Evolutionary conservation across 1,140 invertebrate species (phyloP).

Genomic region (Eueides isabella): DNA sequence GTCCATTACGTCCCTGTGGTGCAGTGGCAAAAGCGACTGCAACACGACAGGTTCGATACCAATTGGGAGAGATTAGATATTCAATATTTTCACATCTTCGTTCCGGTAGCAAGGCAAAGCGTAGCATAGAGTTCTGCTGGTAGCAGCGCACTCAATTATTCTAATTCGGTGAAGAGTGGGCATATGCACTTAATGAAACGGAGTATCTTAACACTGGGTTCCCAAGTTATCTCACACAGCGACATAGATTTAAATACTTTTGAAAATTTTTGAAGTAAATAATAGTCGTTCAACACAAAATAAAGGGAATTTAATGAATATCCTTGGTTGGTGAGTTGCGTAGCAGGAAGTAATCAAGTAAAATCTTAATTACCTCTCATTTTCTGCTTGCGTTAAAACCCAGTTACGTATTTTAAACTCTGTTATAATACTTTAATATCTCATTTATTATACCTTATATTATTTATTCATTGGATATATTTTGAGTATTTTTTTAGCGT

Average conservation of each 20-base stretch:
- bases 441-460: neutral
- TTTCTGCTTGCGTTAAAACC: neutral
- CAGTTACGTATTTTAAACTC: neutral
- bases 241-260: neutral
- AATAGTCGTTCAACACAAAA: neutral
- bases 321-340: neutral
- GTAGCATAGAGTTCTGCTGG: too few species aligned
- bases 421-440: neutral
- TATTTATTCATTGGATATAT: neutral
- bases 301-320: neutral
- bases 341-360: slow-evolving; percentile 10
- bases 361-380: slow-evolving; percentile 19
- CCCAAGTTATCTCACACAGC: too few species aligned
- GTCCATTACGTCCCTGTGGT: neutral
- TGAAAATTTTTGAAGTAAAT: neutral
- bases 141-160: too few species aligned
- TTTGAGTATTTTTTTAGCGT: too few species aligned
- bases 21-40: too few species aligned
- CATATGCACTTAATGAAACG: too few species aligned
- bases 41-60: too few species aligned
- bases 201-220: too few species aligned
- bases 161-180: too few species aligned
- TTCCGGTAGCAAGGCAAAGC: too few species aligned
- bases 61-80: too few species aligned
- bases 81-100: too few species aligned